These are phyloP conservation scores for Hypena proboscidalis DNA, from an alignment of 2,888 invertebrate species.

Conservation along the genomic window DNA sequence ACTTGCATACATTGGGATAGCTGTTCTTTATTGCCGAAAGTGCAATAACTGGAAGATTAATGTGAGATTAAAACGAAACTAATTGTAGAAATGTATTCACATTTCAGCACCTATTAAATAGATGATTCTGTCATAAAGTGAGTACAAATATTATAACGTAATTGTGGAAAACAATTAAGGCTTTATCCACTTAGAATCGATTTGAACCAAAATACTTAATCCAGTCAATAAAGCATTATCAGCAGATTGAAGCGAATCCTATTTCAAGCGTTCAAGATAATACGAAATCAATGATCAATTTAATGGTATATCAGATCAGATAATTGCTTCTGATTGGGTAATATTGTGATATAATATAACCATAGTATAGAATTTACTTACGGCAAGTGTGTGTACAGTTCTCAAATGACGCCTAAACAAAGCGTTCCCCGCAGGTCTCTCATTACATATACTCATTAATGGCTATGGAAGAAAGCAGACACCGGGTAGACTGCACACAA, in stretches of 20 bases:
- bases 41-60: constrained; percentile 1
- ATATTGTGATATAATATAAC: constrained; percentile 45
- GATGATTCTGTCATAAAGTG: constrained; percentile 7
- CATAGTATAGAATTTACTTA: constrained; percentile 53
- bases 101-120: constrained; percentile 2
- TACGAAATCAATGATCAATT: constrained; percentile 14
- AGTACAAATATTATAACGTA: constrained; percentile 8
- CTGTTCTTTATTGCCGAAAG: background rate
- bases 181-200: constrained; percentile 2
- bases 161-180: constrained; percentile 8
- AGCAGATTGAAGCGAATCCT: constrained; percentile 2
- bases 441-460: constrained; percentile 73
- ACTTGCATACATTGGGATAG: background rate
- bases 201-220: background rate
- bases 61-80: constrained; percentile 1
- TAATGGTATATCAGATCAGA: constrained; percentile 13
- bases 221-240: background rate
- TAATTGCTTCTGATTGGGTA: constrained; percentile 33
- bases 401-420: constrained; percentile 69
- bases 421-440: constrained; percentile 58
- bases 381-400: constrained; percentile 56
- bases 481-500: constrained; percentile 77
- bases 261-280: constrained; percentile 5
- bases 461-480: constrained; percentile 80
- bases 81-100: background rate